These are phyloP conservation scores for Synergus laeviventris DNA, from an alignment of 2,888 invertebrate species.

Conservation along the genomic window DNA sequence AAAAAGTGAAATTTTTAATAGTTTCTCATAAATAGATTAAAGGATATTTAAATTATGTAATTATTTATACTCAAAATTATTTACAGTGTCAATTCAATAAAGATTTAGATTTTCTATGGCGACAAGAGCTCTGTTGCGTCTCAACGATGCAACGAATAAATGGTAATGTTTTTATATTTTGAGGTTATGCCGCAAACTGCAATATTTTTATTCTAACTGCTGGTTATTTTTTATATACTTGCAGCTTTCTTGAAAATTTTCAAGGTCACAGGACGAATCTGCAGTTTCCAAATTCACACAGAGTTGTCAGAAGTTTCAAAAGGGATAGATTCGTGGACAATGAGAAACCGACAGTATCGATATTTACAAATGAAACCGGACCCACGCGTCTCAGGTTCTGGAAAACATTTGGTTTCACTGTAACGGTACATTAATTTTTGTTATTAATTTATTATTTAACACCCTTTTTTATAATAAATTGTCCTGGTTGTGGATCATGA, in stretches of 20 bases:
- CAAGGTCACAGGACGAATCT: slow-evolving; percentile 57
- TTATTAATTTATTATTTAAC: slow-evolving; percentile 29
- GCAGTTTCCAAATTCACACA: slow-evolving; percentile 54
- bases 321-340: slow-evolving; percentile 49
- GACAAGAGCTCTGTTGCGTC: slow-evolving; percentile 24
- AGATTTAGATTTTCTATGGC: slow-evolving; percentile 22
- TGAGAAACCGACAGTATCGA: slow-evolving; percentile 45
- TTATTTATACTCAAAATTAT: too few species aligned
- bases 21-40: not conserved
- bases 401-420: slow-evolving; percentile 82
- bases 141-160: slow-evolving; percentile 16
- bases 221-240: slow-evolving; percentile 42
- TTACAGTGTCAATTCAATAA: not conserved
- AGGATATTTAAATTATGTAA: not conserved
- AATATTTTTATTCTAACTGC: not conserved
- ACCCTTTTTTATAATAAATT: not conserved
- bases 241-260: slow-evolving; percentile 63
- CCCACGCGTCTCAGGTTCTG: slow-evolving; percentile 77
- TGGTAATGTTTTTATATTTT: not conserved
- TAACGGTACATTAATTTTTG: slow-evolving; percentile 78
- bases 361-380: slow-evolving; percentile 73
- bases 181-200: slow-evolving; percentile 1
- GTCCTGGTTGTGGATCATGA: slow-evolving; percentile 16
- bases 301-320: slow-evolving; percentile 60
- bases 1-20: not conserved